Percentiles rank a stretch among this genome's conserved stretches.
phyloP scores from a whole-genome alignment of 1,140 invertebrate species.

The Scaptomyza montana region DNA sequence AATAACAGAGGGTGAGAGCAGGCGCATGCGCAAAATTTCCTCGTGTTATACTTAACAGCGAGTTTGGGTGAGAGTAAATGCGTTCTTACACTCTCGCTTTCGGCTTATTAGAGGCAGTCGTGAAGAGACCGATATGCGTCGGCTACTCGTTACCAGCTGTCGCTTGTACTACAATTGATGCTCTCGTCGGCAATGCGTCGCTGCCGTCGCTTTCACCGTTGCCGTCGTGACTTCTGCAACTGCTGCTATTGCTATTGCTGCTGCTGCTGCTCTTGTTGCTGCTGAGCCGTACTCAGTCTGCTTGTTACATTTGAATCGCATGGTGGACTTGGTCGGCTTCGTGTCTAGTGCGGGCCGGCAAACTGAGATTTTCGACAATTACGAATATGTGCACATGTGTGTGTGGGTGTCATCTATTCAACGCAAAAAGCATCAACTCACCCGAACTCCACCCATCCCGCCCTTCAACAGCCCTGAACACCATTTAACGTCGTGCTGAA shows the following conservation, averaged over 20 bases:
- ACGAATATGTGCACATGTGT: constrained; percentile 55
- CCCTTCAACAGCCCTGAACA: neutral
- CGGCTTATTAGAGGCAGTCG: constrained; percentile 49
- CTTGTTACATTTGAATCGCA: constrained; percentile 63
- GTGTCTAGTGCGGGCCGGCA: constrained; percentile 61
- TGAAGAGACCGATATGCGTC: constrained; percentile 3
- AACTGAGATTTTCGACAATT: constrained; percentile 39
- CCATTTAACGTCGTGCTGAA: constrained; percentile 40
- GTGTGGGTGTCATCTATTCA: neutral
- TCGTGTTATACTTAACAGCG: constrained; percentile 18
- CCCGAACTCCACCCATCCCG: neutral
- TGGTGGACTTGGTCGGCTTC: constrained; percentile 62
- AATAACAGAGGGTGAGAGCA: constrained; percentile 37
- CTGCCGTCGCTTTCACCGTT: constrained; percentile 1
- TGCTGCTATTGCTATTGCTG: constrained; percentile 1
- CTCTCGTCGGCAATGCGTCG: constrained; percentile 11
- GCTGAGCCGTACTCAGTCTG: constrained; percentile 59
- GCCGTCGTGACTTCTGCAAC: neutral
- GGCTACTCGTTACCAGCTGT: constrained; percentile 52
- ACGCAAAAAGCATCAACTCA: neutral
- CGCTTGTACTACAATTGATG: constrained; percentile 22
- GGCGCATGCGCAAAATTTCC: constrained; percentile 50
- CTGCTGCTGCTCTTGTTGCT: constrained; percentile 31
- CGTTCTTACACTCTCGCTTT: constrained; percentile 7
- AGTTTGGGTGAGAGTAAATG: constrained; percentile 26